phyloP scores from a whole-genome alignment of 2,888 invertebrate species.

The Anoncus sp. region DNA sequence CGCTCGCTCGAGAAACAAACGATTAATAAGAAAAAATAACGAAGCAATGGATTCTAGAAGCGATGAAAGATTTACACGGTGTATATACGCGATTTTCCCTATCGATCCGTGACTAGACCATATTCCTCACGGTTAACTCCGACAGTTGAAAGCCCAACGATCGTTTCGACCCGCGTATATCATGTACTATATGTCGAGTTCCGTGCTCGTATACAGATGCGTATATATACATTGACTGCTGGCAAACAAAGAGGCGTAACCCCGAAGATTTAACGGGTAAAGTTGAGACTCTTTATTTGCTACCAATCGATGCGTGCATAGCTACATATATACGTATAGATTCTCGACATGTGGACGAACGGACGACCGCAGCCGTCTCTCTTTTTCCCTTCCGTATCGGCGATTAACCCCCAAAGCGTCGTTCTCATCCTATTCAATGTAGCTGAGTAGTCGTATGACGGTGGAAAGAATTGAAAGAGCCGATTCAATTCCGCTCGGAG shows the following conservation, averaged over 20 bases:
- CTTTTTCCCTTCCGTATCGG: slow-evolving; percentile 29
- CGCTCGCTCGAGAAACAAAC: not conserved
- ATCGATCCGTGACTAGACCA: not conserved
- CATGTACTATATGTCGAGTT: slow-evolving; percentile 6
- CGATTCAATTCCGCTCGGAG: slow-evolving; percentile 58
- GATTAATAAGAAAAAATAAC: not conserved
- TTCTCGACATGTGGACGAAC: slow-evolving; percentile 9
- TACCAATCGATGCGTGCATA: not conserved
- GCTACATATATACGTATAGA: not conserved
- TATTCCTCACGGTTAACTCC: not conserved
- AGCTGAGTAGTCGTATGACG: slow-evolving; percentile 18
- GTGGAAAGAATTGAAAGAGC: slow-evolving; percentile 59
- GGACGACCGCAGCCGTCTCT: slow-evolving; percentile 4
- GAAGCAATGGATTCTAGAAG: not conserved
- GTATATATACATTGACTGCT: not conserved
- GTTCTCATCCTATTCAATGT: slow-evolving; percentile 51
- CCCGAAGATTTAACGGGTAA: not conserved
- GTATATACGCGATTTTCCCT: not conserved
- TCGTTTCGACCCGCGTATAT: slow-evolving; percentile 25
- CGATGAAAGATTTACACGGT: not conserved
- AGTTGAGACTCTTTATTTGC: not conserved
- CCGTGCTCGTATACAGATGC: not conserved
- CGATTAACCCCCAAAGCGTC: slow-evolving; percentile 59
- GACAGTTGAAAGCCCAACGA: slow-evolving; percentile 15
- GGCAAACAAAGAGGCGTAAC: not conserved